Base-by-base conservation (phyloP, 2,888 invertebrate genomes). In the Epistrophe grossulariae region DNA sequence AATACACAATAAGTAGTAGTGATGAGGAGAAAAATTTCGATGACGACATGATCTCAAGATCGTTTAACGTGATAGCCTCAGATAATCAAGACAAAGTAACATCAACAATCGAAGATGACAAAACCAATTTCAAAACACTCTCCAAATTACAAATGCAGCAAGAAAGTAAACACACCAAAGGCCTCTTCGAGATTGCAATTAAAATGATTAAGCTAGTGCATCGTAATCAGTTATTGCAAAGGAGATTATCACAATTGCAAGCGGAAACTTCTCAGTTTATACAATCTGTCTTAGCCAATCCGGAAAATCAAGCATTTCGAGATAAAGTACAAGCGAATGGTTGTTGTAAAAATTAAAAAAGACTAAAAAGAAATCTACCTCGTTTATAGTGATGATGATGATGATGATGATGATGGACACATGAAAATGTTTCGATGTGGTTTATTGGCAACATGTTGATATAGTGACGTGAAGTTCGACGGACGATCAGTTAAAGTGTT, bases 191-290 rank as follows among this genome's bases (percentile, higher is more conserved):
- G 72, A 94, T 95, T 8, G 95, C 95, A 6, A 93, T 95, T 91
- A 94, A 94, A 90, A 95, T 95, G 0, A 94, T 95, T 52, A 94
- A 94, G 13, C 92, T 95, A 28, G 94, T 95, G 93, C 94, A 94
- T 84, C 94, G 94, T 87, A 95, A 95, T 91, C 94, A 93, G 84
- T 90, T 94, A 55, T 93, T 95, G 79, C 95, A 95, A 89, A 93
- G 94, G 82, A 94, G 95, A 89, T 93, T 95, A 77, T 93, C 94
- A 8, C 94, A 94, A 38, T 90, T 95, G 48, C 95, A 95, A 89
- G 93, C 94, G 79, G 95, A 96, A 91, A 95, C 95, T 0, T 93
- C 94, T 5, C 94, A 94, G 79, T 95, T 95, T 88, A 94, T 95
- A 19, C 93, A 94, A 50, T 93, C 94, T 4, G 94, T 95, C 6